phyloP scores from a whole-genome alignment of 2,113 vertebrate genomes.

The Nothocercus nigrocapillus region DNA sequence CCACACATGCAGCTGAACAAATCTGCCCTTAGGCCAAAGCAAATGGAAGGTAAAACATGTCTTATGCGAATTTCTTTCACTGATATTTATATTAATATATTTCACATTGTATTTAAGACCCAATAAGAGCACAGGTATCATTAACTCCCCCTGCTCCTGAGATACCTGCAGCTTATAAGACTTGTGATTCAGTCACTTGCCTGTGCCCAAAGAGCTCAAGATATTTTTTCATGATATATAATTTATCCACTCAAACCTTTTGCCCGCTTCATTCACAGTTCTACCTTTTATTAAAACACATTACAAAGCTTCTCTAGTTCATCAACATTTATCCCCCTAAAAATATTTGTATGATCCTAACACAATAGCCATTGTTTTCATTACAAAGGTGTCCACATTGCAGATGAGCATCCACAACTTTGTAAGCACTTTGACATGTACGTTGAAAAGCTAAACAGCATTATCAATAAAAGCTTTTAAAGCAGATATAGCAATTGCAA shows the following conservation, averaged over 20 bases:
- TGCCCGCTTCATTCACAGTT: not conserved
- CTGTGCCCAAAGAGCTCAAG: too few species aligned
- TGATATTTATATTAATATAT: not conserved
- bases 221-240: not conserved
- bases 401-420: rapidly evolving
- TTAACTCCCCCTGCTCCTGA: not conserved
- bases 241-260: not conserved
- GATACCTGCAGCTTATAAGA: rapidly evolving
- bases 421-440: rapidly evolving
- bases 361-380: not conserved
- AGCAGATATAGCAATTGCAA: not conserved
- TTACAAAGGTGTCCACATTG: not conserved
- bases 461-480: not conserved
- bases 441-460: not conserved
- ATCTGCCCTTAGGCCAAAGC: not conserved
- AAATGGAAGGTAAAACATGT: not conserved
- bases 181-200: not conserved
- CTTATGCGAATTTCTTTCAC: not conserved
- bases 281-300: not conserved
- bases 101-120: not conserved
- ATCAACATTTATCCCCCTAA: not conserved
- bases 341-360: not conserved
- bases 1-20: not conserved
- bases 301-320: not conserved
- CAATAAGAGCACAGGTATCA: not conserved